Evolutionary conservation across 1,140 invertebrate species (phyloP).

Genomic region (Megalopta genalis): DNA sequence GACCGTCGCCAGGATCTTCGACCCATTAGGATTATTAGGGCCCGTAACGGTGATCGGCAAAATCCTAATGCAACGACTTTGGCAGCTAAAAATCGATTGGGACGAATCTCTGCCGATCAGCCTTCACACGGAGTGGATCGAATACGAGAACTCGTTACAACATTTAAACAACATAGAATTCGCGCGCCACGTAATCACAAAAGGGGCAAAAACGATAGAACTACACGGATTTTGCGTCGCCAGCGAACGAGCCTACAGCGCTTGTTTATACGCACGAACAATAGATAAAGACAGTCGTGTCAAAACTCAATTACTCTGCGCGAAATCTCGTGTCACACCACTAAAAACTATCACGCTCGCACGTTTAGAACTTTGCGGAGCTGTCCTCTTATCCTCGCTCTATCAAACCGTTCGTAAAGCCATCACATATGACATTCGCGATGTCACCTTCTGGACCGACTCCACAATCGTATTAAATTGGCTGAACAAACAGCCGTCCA

Average conservation of each 20-base stretch:
- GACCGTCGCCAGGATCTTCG: too few relatives aligned
- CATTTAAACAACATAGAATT: neutral
- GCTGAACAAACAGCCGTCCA: slow-evolving; percentile 51
- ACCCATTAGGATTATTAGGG: neutral
- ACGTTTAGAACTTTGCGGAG: neutral
- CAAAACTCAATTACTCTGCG: neutral
- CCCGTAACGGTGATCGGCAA: slow-evolving; percentile 8
- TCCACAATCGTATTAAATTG: slow-evolving; percentile 68
- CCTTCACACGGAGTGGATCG: too few relatives aligned
- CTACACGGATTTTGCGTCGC: slow-evolving; percentile 40
- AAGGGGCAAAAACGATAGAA: neutral
- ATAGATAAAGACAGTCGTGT: neutral
- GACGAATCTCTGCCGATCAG: slow-evolving; percentile 25
- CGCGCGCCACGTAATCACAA: neutral
- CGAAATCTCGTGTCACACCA: slow-evolving; percentile 29
- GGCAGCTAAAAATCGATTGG: neutral
- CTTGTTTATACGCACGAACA: slow-evolving; percentile 7
- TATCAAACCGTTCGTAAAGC: neutral
- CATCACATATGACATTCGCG: rapidly evolving
- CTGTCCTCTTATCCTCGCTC: neutral
- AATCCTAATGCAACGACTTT: slow-evolving; percentile 18
- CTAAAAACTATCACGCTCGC: neutral
- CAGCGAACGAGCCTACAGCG: neutral
- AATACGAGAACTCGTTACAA: neutral
- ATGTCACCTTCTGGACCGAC: slow-evolving; percentile 66